Conservation (phyloP, 1,140 invertebrate species). For the Brachionus rotundiformis region DNA sequence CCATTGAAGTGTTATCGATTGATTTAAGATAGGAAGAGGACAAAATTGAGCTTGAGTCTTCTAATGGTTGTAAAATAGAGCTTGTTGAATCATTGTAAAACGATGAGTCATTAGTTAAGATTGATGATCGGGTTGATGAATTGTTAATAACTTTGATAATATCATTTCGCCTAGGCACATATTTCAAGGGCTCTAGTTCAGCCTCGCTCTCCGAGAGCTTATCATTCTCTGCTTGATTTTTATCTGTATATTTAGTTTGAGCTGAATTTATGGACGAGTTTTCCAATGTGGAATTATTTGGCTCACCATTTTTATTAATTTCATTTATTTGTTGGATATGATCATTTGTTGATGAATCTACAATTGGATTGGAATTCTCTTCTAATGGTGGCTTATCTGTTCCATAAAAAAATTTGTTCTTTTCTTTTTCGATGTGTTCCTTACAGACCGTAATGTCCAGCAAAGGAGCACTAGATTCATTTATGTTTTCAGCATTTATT, state of each 20-base stretch:
- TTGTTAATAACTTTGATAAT: background rate
- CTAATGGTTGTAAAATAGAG: conserved; percentile 4
- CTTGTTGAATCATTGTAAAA: conserved; percentile 14
- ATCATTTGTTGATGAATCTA: background rate
- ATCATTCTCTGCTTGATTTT: background rate
- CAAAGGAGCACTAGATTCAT: background rate
- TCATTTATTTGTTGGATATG: background rate
- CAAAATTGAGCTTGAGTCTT: background rate
- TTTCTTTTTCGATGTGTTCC: conserved; percentile 23
- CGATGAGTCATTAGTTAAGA: conserved; percentile 16
- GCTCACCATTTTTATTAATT: background rate
- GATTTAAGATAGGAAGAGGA: background rate
- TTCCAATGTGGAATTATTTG: background rate
- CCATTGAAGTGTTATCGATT: background rate
- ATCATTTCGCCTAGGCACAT: background rate
- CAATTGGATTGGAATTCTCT: background rate
- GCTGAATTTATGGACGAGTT: background rate
- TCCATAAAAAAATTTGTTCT: conserved; percentile 36
- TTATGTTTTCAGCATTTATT: background rate
- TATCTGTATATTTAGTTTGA: background rate
- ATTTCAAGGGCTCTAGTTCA: background rate
- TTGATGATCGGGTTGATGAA: background rate
- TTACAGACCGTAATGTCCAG: background rate
- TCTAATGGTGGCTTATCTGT: background rate
- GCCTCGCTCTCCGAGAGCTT: background rate